Evolutionary conservation across 2,797 vertebrate genomes (phyloP), one percentile per base, ranked within the genome.

Genomic region (Ctenopoma multispine): DNA sequence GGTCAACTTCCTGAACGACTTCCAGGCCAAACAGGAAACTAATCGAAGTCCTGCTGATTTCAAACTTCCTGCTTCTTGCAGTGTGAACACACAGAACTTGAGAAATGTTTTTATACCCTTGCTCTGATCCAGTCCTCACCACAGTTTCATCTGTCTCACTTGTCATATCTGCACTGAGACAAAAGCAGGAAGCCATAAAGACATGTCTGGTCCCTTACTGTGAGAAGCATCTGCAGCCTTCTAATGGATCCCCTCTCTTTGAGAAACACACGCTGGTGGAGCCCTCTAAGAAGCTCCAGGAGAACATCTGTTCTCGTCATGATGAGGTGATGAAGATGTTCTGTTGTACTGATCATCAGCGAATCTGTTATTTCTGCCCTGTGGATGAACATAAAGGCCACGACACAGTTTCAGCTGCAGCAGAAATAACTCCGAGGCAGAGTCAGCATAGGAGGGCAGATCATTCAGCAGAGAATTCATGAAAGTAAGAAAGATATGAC

Each of bases 331-430:
- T 46, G 44, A 46, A n/a, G 44, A n/a, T 46, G 41, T 43, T 43
- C 41, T 43, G 15, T 7, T 14, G 14, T 3, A 40, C 13, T 40
- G 38, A 40, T 40, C 40, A 41, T 4, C 13, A 5, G 40, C 4
- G 40, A 3, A 41, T 41, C 40, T 41, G 40, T 41, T 41, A 41
- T 43, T 2, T 43, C 15, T 43, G 4, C 14, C 1, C 40, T 5
- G 13, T 41, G 40, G 40, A 17, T 41, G 40, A 41, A 49, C 38
- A 60, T 51, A 50, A 41, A 60, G 40, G 17, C 48, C 15, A 23
- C 5, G 54, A 49, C 34, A 57, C 50, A 5, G 59, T 54, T 31
- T 50, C 44, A 63, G 24, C 60, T 72, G 51, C 51, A 72, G 44
- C 36, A 63, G 69, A 50, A 48, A 40, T 17, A 10, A 47, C 67